phyloP scores from a whole-genome alignment of 2,113 vertebrate species.

The Amblyopsis rosae region DNA sequence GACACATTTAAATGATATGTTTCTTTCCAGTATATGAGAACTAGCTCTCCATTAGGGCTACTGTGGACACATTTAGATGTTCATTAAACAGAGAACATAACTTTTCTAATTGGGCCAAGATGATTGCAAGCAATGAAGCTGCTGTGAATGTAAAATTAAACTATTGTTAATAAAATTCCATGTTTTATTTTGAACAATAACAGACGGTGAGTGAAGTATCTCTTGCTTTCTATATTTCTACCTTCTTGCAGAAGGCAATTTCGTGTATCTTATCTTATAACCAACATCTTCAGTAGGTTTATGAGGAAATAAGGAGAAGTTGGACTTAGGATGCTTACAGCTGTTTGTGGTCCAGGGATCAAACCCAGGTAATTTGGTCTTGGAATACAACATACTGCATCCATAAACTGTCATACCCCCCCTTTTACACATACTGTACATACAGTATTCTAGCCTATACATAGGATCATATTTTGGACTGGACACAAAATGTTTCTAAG shows the following conservation, averaged over 20 bases:
- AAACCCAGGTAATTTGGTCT: no score
- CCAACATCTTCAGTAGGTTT: neutral
- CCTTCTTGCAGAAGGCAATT: neutral
- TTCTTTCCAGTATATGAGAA: neutral
- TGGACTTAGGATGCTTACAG: no score
- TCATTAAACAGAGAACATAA: neutral
- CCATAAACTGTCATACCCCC: no score
- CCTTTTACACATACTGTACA: no score
- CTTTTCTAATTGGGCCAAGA: neutral
- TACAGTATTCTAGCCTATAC: no score
- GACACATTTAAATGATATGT: no score
- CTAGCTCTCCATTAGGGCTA: neutral
- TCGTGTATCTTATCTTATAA: neutral
- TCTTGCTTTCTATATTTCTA: neutral
- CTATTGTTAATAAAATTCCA: neutral
- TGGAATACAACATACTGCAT: no score
- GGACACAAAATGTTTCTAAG: no score
- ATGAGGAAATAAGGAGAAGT: no score
- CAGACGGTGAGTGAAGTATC: neutral
- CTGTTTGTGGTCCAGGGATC: no score
- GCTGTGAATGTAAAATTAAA: neutral
- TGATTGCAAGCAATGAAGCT: neutral
- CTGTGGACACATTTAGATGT: neutral
- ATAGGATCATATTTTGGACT: no score
- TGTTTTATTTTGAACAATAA: neutral